Conservation (phyloP, 2,888 invertebrate genomes). For the Morpho deidamia region DNA sequence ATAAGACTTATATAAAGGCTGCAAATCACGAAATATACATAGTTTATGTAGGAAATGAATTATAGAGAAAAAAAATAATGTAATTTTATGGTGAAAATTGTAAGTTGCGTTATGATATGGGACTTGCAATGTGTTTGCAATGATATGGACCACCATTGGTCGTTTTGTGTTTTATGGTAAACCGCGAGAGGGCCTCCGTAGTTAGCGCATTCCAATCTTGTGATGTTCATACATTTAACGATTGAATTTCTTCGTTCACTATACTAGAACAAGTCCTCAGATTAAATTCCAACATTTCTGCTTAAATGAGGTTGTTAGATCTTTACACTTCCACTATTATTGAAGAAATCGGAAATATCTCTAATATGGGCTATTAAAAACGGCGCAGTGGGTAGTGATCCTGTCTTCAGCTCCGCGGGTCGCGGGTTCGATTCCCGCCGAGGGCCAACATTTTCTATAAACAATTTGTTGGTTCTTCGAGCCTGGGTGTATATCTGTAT, state of each 20-base stretch:
- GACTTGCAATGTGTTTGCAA: slow-evolving; percentile 36
- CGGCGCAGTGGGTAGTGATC: too few species aligned
- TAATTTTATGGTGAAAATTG: slow-evolving; percentile 79
- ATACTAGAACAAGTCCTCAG: neutral
- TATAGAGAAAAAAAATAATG: slow-evolving; percentile 51
- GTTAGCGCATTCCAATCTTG: slow-evolving; percentile 70
- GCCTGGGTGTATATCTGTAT: too few species aligned
- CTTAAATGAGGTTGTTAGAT: too few species aligned
- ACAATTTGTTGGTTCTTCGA: too few species aligned
- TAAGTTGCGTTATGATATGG: slow-evolving; percentile 79
- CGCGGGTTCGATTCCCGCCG: too few species aligned
- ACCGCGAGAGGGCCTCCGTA: slow-evolving; percentile 37
- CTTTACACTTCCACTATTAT: too few species aligned
- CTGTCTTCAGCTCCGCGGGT: too few species aligned
- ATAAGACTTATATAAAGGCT: slow-evolving; percentile 80
- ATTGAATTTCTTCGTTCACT: slow-evolving; percentile 14
- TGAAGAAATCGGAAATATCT: too few species aligned
- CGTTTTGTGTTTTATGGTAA: neutral
- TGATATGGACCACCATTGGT: slow-evolving; percentile 3
- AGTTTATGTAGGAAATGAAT: slow-evolving; percentile 70
- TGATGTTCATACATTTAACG: slow-evolving; percentile 36
- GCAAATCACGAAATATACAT: slow-evolving; percentile 77
- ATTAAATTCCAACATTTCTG: neutral
- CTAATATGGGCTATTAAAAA: too few species aligned
- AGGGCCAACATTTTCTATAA: too few species aligned